phyloP scores from a whole-genome alignment of 2,888 invertebrate species.

The Spodoptera littoralis region DNA sequence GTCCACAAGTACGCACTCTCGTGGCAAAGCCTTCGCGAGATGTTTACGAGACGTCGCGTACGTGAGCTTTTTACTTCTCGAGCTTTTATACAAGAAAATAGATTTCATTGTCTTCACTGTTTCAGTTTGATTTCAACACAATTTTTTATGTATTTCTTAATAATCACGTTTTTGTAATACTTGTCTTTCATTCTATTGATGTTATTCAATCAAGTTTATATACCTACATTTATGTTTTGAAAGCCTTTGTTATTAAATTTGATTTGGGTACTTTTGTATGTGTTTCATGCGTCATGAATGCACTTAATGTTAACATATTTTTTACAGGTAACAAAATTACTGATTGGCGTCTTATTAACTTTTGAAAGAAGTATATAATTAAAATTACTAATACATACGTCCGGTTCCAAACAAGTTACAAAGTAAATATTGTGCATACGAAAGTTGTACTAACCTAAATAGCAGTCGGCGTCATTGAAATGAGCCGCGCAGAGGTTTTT shows the following conservation, averaged over 20 bases:
- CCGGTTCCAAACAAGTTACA: slow-evolving; percentile 24
- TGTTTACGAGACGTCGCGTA: slow-evolving; percentile 21
- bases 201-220: no score
- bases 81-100: slow-evolving; percentile 7
- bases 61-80: slow-evolving; percentile 32
- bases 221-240: no score
- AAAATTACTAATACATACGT: slow-evolving; percentile 25
- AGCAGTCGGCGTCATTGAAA: slow-evolving; percentile 28
- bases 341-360: not conserved
- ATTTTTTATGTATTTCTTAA: no score
- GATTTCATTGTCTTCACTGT: not conserved
- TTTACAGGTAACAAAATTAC: no score
- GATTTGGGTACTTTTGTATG: no score
- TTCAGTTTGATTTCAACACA: not conserved
- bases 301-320: no score
- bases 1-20: slow-evolving; percentile 22
- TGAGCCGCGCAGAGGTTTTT: slow-evolving; percentile 12
- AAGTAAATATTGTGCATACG: slow-evolving; percentile 23
- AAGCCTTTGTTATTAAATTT: no score
- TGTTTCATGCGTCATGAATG: no score
- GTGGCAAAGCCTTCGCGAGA: slow-evolving; percentile 19
- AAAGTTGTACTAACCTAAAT: slow-evolving; percentile 26
- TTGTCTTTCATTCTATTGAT: no score
- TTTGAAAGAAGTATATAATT: slow-evolving; percentile 11
- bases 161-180: no score